Conservation (phyloP, 2,888 invertebrate genomes). For the Chesias legatella region DNA sequence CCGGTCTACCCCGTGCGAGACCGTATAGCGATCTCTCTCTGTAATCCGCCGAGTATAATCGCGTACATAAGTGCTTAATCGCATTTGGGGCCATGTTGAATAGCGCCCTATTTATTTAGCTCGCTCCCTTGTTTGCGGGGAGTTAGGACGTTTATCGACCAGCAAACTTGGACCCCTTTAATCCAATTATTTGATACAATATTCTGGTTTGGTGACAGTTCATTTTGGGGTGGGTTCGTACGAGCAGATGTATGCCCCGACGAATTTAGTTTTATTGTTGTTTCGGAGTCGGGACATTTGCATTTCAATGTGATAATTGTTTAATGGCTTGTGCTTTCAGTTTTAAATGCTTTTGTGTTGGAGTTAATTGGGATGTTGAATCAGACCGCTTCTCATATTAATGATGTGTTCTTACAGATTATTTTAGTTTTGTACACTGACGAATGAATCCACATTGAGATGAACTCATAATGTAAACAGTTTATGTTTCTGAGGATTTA, state of each 20-base stretch:
- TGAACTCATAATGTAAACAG: too few species aligned
- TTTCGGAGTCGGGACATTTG: conserved; percentile 51
- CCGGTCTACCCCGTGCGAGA: conserved; percentile 35
- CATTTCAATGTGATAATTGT: conserved; percentile 70
- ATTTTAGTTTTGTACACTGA: background rate
- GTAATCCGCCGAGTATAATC: conserved; percentile 67
- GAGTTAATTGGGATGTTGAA: conserved; percentile 12
- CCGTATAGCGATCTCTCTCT: conserved; percentile 40
- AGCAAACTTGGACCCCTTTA: conserved; percentile 39
- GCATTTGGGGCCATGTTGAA: conserved; percentile 66
- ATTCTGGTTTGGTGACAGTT: conserved; percentile 33
- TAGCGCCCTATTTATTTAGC: conserved; percentile 73
- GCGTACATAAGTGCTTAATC: conserved; percentile 79
- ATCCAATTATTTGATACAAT: conserved; percentile 5
- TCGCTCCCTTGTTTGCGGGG: conserved; percentile 66
- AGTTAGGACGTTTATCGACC: conserved; percentile 62
- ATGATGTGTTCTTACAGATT: conserved; percentile 1
- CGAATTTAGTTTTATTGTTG: conserved; percentile 60
- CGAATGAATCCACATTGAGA: too few species aligned
- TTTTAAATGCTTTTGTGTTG: conserved; percentile 21
- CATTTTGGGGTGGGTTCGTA: conserved; percentile 42
- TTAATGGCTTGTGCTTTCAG: conserved; percentile 44
- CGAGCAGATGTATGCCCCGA: conserved; percentile 52
- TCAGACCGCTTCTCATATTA: conserved; percentile 14
- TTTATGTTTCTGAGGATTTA: too few species aligned